Conservation (phyloP, 2,888 invertebrate genomes). For the Elysia crispata region DNA sequence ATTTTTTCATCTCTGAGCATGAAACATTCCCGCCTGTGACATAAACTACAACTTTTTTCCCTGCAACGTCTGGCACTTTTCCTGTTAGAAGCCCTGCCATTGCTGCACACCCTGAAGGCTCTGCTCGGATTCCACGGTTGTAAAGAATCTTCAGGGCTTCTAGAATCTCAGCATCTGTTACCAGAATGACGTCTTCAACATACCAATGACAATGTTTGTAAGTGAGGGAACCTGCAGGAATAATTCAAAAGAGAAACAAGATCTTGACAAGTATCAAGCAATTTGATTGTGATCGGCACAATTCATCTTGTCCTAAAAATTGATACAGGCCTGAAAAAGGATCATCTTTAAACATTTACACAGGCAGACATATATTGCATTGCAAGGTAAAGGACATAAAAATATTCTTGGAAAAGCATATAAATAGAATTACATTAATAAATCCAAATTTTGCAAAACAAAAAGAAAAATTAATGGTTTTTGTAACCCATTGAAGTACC, state of each 20-base stretch:
- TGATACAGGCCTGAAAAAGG: no score
- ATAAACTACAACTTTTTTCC: constrained; percentile 72
- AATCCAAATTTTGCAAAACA: no score
- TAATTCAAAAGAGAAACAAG: background rate
- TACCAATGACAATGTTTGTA: constrained; percentile 66
- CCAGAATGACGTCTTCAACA: constrained; percentile 72
- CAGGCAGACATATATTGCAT: no score
- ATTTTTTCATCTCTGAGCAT: constrained; percentile 58
- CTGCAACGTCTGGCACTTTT: constrained; percentile 66
- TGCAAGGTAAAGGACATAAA: no score
- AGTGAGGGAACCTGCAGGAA: constrained; percentile 63
- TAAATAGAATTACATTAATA: no score
- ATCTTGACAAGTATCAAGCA: no score
- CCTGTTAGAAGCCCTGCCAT: constrained; percentile 68
- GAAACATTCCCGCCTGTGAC: constrained; percentile 74
- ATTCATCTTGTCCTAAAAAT: no score
- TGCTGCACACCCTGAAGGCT: constrained; percentile 74
- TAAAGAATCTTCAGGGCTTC: constrained; percentile 64
- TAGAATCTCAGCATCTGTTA: constrained; percentile 72
- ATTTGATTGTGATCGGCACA: no score
- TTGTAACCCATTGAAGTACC: no score
- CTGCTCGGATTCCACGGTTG: constrained; percentile 69
- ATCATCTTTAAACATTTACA: no score
- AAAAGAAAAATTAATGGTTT: no score
- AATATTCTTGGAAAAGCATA: no score